Base-by-base conservation (phyloP, 2,113 vertebrate genomes). In the Agapornis roseicollis region DNA sequence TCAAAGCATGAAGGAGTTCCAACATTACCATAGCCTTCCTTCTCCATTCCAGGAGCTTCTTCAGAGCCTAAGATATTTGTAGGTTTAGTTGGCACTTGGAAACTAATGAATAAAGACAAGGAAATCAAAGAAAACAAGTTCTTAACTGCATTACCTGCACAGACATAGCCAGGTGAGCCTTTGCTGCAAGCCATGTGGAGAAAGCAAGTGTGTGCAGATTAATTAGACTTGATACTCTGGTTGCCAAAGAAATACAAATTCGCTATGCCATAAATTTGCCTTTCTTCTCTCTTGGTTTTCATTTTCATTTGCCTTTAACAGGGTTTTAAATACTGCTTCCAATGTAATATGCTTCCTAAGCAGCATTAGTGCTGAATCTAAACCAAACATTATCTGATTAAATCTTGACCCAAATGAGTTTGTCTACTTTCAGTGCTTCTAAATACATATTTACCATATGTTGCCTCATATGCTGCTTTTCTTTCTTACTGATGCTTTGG, bases 361-460 rank as follows among this genome's bases (percentile, higher is more conserved):
- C 87, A 94, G 94, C 73, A 96, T 97, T 92, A 96, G 53, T 81
- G 74, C 78, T 80, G 88, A 84, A 78, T 89, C 86, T 88, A 93
- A 96, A 96, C 66, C 90, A 95, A 94, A 95, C 90, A 87, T 93
- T 84, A 96, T 93, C 94, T 96, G 96, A 97, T 96, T 96, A 96
- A 96, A 95, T 96, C 92, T 96, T 97, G 96, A 96, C 96, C 96
- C 93, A 95, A 78, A 96, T 96, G 90, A 96, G 78, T 97, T 95
- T 93, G 73, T 92, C 96, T 96, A 53, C 90, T 96, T 94, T 96
- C 92, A 90, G 76, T 84, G 85, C 56, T 94, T 94, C 94, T 92
- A 97, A 96, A 96, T 87, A 96, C 96, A 96, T 94, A 96, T 96
- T 96, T 96, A 94, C 96, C 96, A 96, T 97, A 96, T 97, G 96